Percentiles rank a stretch among this genome's conserved stretches.
Conservation (phyloP, 92 coral and sea anemone genomes). For the Pocillopora grandis region DNA sequence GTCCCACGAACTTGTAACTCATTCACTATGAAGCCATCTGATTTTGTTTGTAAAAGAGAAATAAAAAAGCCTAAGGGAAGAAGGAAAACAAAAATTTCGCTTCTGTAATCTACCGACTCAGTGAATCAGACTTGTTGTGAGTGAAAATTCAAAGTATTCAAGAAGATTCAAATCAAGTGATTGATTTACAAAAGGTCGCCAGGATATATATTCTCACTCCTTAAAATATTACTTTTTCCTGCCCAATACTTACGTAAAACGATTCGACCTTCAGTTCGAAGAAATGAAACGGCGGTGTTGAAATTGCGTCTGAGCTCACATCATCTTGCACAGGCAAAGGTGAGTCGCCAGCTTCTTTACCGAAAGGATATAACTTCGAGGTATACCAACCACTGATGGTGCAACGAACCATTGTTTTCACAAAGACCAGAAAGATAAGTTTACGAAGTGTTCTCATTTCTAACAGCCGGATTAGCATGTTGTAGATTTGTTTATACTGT, state of each 20-base stretch:
- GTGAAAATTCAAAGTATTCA: no score
- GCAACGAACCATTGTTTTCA: neutral
- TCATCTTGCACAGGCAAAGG: constrained; percentile 13
- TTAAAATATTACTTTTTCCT: neutral
- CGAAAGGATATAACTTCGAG: constrained; percentile 27
- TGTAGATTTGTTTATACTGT: neutral
- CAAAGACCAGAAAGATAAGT: neutral
- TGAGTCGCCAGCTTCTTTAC: constrained; percentile 8
- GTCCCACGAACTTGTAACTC: no score
- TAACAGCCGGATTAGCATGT: neutral
- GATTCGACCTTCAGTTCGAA: constrained; percentile 16
- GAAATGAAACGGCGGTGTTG: constrained; percentile 19
- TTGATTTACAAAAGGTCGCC: neutral
- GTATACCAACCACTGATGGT: neutral
- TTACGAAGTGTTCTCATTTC: neutral
- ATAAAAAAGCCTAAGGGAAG: no score
- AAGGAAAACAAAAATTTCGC: no score
- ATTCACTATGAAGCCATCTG: no score
- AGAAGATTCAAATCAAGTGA: no score
- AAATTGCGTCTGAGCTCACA: neutral
- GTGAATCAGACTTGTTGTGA: no score
- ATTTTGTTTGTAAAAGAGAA: no score
- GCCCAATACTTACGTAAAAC: constrained; percentile 19
- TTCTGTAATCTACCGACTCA: no score
- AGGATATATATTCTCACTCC: neutral